phyloP scores from a whole-genome alignment of 2,888 invertebrate species.

The Blastobasis adustella region DNA sequence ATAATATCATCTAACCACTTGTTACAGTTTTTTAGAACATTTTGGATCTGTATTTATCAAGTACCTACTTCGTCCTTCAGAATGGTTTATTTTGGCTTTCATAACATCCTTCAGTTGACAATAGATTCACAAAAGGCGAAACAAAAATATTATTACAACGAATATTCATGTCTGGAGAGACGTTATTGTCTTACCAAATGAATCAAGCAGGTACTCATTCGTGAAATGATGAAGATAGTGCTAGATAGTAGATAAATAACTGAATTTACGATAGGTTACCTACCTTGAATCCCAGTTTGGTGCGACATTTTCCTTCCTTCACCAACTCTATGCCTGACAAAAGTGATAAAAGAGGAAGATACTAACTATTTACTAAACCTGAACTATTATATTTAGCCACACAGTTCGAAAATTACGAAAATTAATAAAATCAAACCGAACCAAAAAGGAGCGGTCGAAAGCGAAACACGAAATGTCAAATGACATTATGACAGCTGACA shows the following conservation, averaged over 20 bases:
- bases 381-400: not conserved
- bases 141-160: not conserved
- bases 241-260: not conserved
- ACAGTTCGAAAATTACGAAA: not conserved
- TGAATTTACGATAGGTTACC: conserved; percentile 4
- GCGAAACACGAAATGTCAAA: not conserved
- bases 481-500: too few relatives aligned
- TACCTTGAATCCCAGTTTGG: conserved; percentile 93
- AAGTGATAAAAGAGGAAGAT: not conserved
- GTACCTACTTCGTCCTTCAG: too few relatives aligned
- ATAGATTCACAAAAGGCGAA: not conserved
- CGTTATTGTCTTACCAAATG: too few relatives aligned
- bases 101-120: not conserved
- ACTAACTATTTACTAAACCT: not conserved
- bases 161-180: not conserved
- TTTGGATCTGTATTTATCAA: too few relatives aligned
- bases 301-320: conserved; percentile 82
- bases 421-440: not conserved
- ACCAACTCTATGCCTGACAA: not conserved
- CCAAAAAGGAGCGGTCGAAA: not conserved
- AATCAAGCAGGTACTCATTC: too few relatives aligned
- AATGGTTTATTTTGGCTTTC: too few relatives aligned
- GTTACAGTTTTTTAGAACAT: too few relatives aligned
- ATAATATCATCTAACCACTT: too few relatives aligned
- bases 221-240: not conserved